Evolutionary conservation across 2,888 invertebrate species (phyloP).

Genomic region (Eristalis pertinax): DNA sequence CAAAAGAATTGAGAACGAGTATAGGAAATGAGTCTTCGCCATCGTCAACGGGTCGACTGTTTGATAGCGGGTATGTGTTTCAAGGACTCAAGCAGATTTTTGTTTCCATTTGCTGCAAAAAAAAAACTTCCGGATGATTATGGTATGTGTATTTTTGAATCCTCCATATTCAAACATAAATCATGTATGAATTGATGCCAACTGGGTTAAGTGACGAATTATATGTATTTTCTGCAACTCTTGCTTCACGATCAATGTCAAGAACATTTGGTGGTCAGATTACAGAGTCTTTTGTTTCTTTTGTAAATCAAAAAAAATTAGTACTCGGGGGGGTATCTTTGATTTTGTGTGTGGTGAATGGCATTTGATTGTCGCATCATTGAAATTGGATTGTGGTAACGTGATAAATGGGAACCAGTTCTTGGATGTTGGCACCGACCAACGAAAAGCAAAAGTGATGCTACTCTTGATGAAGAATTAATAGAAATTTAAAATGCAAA

Average conservation of each 20-base stretch:
- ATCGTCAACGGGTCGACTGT: background rate
- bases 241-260: slow-evolving; percentile 57
- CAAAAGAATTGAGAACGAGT: slow-evolving; percentile 63
- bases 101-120: slow-evolving; percentile 31
- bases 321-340: background rate
- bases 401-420: slow-evolving; percentile 35
- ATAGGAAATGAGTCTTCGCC: slow-evolving; percentile 52
- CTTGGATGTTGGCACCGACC: background rate
- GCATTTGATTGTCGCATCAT: slow-evolving; percentile 12
- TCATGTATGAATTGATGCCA: slow-evolving; percentile 4
- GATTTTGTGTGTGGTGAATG: slow-evolving; percentile 12
- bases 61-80: slow-evolving; percentile 42
- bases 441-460: slow-evolving; percentile 49
- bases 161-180: slow-evolving; percentile 3
- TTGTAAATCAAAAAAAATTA: slow-evolving; percentile 6
- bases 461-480: slow-evolving; percentile 2
- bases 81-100: slow-evolving; percentile 46
- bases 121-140: slow-evolving; percentile 37
- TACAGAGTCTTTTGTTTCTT: background rate
- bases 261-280: slow-evolving; percentile 9
- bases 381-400: background rate
- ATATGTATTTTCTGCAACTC: slow-evolving; percentile 1
- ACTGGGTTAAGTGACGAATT: slow-evolving; percentile 43
- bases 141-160: background rate
- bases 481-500: slow-evolving; percentile 53